These are phyloP conservation scores for Regulus satrapa DNA, from an alignment of 2,113 vertebrate genomes.

Conservation along the genomic window DNA sequence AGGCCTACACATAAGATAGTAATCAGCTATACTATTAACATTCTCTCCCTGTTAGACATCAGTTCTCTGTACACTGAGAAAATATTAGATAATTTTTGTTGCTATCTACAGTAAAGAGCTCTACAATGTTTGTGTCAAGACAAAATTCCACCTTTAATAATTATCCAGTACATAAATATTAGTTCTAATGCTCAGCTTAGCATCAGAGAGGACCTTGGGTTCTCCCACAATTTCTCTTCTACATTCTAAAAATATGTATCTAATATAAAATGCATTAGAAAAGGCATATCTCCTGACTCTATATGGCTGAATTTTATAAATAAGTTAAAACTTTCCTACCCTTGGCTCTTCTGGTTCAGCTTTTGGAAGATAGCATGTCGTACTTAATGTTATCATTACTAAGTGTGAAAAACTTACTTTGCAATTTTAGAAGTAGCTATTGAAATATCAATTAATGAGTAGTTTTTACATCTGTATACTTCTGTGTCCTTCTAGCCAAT, in stretches of 20 bases:
- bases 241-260: not conserved
- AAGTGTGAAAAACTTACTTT: not conserved
- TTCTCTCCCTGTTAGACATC: not conserved
- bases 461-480: not conserved
- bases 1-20: not conserved
- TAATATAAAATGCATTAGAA: conserved; percentile 14
- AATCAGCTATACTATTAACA: not conserved
- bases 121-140: not conserved
- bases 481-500: not conserved
- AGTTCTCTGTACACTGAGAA: not conserved
- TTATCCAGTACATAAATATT: not conserved
- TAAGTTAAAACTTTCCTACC: not conserved
- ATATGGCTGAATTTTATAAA: not conserved
- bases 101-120: not conserved
- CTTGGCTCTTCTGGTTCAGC: not conserved
- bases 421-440: not conserved
- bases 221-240: not conserved
- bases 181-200: not conserved
- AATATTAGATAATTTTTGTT: not conserved
- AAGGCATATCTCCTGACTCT: not conserved
- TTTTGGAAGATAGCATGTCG: not conserved
- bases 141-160: not conserved
- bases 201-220: not conserved
- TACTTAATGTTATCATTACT: not conserved
- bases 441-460: not conserved